These are phyloP conservation scores for Struthio camelus DNA, from an alignment of 2,113 vertebrate genomes.

Conservation along the genomic window DNA sequence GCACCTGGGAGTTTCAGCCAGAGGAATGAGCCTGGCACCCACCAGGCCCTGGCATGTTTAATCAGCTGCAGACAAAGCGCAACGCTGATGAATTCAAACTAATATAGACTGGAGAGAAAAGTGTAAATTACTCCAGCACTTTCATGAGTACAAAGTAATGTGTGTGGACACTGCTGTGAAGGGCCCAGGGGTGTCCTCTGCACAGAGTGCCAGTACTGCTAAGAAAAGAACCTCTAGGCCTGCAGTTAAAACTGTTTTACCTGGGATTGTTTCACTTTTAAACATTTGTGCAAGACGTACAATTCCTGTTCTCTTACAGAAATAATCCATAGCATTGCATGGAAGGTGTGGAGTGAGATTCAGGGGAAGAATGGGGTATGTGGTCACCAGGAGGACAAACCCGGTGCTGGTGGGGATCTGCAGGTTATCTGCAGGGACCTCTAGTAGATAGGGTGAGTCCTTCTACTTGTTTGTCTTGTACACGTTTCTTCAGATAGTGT, in stretches of 20 bases:
- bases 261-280: background rate
- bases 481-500: background rate
- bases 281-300: background rate
- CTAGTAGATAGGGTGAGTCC: background rate
- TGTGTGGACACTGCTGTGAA: background rate
- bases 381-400: background rate
- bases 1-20: background rate
- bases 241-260: background rate
- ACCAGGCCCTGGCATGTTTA: background rate
- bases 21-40: background rate
- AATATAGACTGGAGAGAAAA: background rate
- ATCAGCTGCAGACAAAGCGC: background rate
- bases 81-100: background rate
- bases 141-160: background rate
- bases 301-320: background rate
- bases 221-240: background rate
- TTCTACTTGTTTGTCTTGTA: background rate
- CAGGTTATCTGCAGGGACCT: background rate
- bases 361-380: background rate
- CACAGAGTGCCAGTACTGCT: background rate
- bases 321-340: background rate
- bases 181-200: background rate
- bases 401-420: background rate
- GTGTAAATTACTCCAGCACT: background rate
- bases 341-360: background rate